A percentile compares a stretch with the other conserved stretches of the same genome.
phyloP scores from a whole-genome alignment of 2,113 vertebrate species.

The Leptobrachium ailaonicum region DNA sequence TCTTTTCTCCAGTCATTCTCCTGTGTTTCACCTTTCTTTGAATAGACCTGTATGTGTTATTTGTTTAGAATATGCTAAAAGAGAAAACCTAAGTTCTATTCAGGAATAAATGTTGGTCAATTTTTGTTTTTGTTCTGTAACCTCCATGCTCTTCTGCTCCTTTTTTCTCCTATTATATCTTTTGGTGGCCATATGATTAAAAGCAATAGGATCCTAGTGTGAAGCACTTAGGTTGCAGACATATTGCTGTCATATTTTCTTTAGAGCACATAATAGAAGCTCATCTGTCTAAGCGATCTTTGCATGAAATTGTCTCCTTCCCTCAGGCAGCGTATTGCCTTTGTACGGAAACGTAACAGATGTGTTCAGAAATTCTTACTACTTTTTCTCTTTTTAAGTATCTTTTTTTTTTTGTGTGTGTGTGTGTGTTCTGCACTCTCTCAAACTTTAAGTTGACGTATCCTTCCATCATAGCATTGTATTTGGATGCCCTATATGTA shows the following conservation, averaged over 20 bases:
- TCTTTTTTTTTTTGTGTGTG: too few species aligned
- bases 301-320: neutral
- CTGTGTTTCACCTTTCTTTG: too few species aligned
- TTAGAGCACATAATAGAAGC: neutral
- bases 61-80: too few species aligned
- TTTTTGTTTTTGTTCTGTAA: too few species aligned
- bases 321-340: neutral
- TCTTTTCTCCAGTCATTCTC: too few species aligned
- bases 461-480: neutral
- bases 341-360: neutral
- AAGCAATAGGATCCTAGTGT: neutral
- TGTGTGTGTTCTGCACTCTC: too few species aligned
- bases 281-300: constrained; percentile 15
- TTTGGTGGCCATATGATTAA: neutral
- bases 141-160: too few species aligned
- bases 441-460: neutral
- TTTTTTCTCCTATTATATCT: neutral
- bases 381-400: neutral
- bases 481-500: neutral
- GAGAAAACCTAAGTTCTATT: too few species aligned
- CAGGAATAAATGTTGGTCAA: too few species aligned
- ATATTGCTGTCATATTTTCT: neutral
- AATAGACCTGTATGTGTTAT: too few species aligned
- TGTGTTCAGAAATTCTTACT: neutral
- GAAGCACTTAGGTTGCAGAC: neutral